Percentiles rank a stretch among this genome's conserved stretches.
These are phyloP conservation scores for Molanna angustata DNA, from an alignment of 2,888 invertebrate genomes.

Conservation along the genomic window DNA sequence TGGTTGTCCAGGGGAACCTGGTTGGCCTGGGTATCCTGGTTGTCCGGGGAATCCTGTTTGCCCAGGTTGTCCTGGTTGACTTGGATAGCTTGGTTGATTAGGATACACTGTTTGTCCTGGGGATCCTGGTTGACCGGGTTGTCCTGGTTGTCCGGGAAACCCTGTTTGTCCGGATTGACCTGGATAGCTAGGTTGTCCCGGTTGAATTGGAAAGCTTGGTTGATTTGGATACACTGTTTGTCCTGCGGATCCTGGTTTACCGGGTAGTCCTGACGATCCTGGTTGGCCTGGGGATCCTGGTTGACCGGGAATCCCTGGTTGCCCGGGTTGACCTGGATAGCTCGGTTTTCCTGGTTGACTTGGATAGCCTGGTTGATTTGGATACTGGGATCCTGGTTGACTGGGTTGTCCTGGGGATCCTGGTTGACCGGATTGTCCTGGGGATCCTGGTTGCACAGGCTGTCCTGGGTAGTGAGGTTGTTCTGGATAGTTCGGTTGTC, in stretches of 20 bases:
- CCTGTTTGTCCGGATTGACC: not conserved
- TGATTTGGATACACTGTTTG: conserved; percentile 23
- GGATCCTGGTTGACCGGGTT: conserved; percentile 28
- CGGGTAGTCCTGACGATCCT: conserved; percentile 35
- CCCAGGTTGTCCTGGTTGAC: conserved; percentile 21
- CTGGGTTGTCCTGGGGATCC: conserved; percentile 34
- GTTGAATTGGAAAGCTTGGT: conserved; percentile 23
- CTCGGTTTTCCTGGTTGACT: conserved; percentile 35
- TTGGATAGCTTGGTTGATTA: conserved; percentile 7
- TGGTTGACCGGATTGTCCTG: conserved; percentile 37
- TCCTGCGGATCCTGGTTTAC: conserved; percentile 10
- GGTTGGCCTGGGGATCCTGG: conserved; percentile 35
- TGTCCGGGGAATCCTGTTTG: conserved; percentile 37
- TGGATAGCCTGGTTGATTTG: conserved; percentile 34
- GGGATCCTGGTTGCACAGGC: conserved; percentile 10
- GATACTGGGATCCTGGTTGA: conserved; percentile 16
- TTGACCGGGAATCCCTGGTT: conserved; percentile 32
- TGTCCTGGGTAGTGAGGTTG: conserved; percentile 32
- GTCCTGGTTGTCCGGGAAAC: conserved; percentile 8
- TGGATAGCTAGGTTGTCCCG: conserved; percentile 26
- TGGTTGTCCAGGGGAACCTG: conserved; percentile 30
- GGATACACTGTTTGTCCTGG: conserved; percentile 29
- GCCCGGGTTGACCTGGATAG: conserved; percentile 25
- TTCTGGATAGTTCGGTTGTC: conserved; percentile 7
- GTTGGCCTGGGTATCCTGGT: conserved; percentile 34